These are phyloP conservation scores for Pangasius djambal DNA, from an alignment of 2,797 vertebrate genomes.

Conservation along the genomic window DNA sequence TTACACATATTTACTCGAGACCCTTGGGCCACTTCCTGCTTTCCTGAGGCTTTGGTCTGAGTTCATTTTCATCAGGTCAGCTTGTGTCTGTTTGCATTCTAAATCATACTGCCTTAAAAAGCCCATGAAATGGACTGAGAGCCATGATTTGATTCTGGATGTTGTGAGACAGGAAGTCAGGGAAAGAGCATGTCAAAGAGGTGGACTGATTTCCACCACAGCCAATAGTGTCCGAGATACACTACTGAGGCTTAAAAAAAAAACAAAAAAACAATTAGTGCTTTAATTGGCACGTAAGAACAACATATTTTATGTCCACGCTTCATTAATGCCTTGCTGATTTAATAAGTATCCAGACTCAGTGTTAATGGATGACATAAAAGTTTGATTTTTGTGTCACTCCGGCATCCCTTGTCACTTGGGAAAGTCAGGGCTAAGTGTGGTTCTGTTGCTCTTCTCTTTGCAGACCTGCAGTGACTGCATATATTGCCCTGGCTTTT, in stretches of 20 bases:
- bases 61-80: conserved; percentile 82
- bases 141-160: background rate
- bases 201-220: background rate
- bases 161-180: background rate
- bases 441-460: conserved; percentile 16
- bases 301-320: background rate
- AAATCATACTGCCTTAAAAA: background rate
- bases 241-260: background rate
- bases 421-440: background rate
- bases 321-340: background rate
- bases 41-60: conserved; percentile 86
- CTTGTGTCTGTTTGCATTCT: background rate
- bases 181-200: background rate
- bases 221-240: background rate
- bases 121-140: too few species aligned
- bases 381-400: background rate
- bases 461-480: conserved; percentile 80
- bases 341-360: background rate
- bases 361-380: background rate
- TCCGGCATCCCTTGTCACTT: background rate
- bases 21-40: conserved; percentile 84
- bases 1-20: conserved; percentile 79
- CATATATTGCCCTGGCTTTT: conserved; percentile 83
- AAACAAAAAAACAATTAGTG: background rate
- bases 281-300: background rate